Conservation (phyloP, 2,113 vertebrate species). For the Gadus macrocephalus region DNA sequence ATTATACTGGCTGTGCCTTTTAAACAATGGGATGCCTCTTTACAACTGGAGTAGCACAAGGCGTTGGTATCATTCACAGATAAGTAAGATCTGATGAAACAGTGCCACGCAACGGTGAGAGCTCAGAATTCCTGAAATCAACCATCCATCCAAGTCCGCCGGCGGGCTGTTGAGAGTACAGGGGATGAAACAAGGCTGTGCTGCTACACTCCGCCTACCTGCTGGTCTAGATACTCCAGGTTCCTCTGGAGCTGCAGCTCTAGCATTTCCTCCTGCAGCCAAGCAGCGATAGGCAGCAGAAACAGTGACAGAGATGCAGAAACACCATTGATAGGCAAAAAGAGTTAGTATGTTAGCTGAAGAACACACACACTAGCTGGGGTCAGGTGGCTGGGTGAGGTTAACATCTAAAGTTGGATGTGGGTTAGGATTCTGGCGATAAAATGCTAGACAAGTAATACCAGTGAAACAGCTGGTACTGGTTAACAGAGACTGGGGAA, state of each 20-base stretch:
- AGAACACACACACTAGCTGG: neutral
- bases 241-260: conserved; percentile 98
- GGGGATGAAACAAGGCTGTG: too few relatives aligned
- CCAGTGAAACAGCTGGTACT: neutral
- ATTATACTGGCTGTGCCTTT: too few relatives aligned
- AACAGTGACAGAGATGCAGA: conserved; percentile 59
- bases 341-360: neutral
- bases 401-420: neutral
- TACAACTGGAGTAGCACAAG: too few relatives aligned
- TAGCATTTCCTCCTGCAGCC: conserved; percentile 94
- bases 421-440: too few relatives aligned
- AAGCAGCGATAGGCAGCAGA: conserved; percentile 34
- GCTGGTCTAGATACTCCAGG: conserved; percentile 97
- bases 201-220: conserved; percentile 85
- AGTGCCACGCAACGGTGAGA: too few relatives aligned
- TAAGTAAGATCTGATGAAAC: too few relatives aligned
- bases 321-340: conserved; percentile 4
- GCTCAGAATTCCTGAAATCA: too few relatives aligned
- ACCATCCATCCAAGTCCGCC: neutral
- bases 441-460: neutral
- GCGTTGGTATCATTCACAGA: too few relatives aligned
- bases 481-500: neutral
- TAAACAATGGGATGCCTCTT: too few relatives aligned
- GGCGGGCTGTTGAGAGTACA: too few relatives aligned
- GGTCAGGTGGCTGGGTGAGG: neutral